These are phyloP conservation scores for Pan paniscus DNA, from an alignment of 2,113 vertebrate genomes.

Conservation along the genomic window DNA sequence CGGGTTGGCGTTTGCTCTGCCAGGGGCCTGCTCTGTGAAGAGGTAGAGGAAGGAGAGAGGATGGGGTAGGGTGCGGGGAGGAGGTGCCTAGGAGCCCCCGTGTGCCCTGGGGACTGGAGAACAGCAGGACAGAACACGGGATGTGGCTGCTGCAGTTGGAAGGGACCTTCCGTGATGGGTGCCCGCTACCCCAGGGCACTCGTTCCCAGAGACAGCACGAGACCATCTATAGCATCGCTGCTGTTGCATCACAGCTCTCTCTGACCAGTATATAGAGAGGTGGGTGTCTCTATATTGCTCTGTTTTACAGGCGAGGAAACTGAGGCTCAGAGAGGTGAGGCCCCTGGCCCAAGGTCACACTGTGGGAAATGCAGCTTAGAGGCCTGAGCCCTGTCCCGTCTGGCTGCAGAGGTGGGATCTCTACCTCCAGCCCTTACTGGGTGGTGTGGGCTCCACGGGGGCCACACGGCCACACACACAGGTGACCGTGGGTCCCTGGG, in stretches of 20 bases:
- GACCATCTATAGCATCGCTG: rapidly evolving
- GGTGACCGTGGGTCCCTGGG: not conserved
- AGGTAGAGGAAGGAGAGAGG: not conserved
- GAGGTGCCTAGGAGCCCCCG: not conserved
- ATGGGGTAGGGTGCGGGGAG: rapidly evolving
- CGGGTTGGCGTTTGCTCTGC: not conserved
- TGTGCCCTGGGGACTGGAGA: not conserved
- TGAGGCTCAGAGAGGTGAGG: not conserved
- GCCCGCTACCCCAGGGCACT: not conserved
- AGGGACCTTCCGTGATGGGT: not conserved
- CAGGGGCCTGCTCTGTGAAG: not conserved
- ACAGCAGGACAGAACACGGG: not conserved
- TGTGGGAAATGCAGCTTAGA: rapidly evolving
- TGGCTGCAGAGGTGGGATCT: not conserved
- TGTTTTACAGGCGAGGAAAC: not conserved
- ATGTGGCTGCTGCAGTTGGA: not conserved
- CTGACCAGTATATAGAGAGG: not conserved
- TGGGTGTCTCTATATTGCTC: not conserved
- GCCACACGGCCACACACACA: rapidly evolving
- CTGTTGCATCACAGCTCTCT: not conserved
- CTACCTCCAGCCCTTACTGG: not conserved
- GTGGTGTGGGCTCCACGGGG: rapidly evolving
- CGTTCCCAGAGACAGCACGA: not conserved
- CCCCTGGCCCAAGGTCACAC: not conserved
- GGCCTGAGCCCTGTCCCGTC: not conserved